These are phyloP conservation scores for Crocallis elinguaria DNA, from an alignment of 2,888 invertebrate species.

Conservation along the genomic window DNA sequence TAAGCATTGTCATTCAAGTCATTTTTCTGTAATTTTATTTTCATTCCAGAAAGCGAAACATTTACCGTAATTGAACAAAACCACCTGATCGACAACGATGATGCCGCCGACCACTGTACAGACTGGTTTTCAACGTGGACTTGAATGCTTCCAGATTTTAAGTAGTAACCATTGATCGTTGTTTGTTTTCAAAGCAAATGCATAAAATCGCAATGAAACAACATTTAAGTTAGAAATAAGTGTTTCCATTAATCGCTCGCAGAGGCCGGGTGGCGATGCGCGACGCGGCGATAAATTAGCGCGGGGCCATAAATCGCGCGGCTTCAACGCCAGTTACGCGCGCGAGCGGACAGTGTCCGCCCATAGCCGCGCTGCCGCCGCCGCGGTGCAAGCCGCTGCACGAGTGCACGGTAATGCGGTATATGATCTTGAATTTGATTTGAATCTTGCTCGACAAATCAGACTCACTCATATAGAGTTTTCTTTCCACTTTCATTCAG, in stretches of 20 bases:
- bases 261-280: constrained; percentile 40
- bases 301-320: constrained; percentile 68
- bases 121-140: too few species aligned
- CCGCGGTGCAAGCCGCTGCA: neutral
- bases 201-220: constrained; percentile 33
- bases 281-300: constrained; percentile 62
- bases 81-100: too few species aligned
- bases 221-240: constrained; percentile 45
- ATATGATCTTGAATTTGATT: neutral
- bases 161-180: neutral
- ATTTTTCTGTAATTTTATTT: too few species aligned
- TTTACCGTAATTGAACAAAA: too few species aligned
- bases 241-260: constrained; percentile 67
- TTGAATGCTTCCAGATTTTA: too few species aligned
- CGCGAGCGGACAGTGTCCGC: constrained; percentile 55
- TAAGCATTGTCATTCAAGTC: too few species aligned
- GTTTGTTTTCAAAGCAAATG: constrained; percentile 13
- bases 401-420: constrained; percentile 8
- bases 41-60: too few species aligned
- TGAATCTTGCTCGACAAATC: too few species aligned
- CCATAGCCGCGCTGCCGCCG: constrained; percentile 44
- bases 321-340: constrained; percentile 56
- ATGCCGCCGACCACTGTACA: too few species aligned
- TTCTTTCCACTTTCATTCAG: too few species aligned
- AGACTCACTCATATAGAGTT: too few species aligned